Evolutionary conservation across 2,888 invertebrate species (phyloP), one percentile per base, ranked within the genome.

Genomic region (Chloroclystis v-ata): DNA sequence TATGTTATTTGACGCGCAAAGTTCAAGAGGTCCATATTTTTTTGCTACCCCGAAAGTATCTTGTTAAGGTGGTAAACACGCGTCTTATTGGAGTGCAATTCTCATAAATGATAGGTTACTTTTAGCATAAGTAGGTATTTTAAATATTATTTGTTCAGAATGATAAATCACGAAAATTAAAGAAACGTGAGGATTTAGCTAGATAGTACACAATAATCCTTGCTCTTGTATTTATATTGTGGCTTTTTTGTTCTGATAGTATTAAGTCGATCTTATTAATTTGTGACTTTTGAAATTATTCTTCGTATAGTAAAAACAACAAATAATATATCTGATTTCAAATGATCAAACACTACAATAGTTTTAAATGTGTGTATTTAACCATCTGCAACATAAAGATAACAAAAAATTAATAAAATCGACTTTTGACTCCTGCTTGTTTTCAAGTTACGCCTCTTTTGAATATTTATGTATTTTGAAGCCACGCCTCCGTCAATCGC

Each of bases 1-100:
- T 73, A 73, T 64, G 63, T 70, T 69, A 62, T 67, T 71, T 69
- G 65, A 63, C 63, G 64, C 65, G 57, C 63, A 65, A 59, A 56
- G 54, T 49, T 57, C 58, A 62, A 59, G 63, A 51, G 63, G 65
- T 65, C 62, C 51, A 56, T 37, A 49, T 56, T 54, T 30, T 49
- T 58, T 58, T 61, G 57, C 66, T 65, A 65, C 69, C 75, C 77
- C 72, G 69, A 73, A 75, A 71, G 71, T 67, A 63, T 72, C 55
- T 71, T 63, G 66, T 59, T 56, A 59, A 43, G 50, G 59, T 48
- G 52, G 44, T 48, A 46, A 47, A 44, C 37, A 40, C 38, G 33
- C 30, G 40, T 50, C 41, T 52, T 49, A 52, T n/a, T 42, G 30
- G 49, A 51, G 48, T 52, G 49, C 49, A 51, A 53, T 48, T 48